Evolutionary conservation across 2,888 invertebrate genomes (phyloP).

Genomic region (Neoascia interrupta): DNA sequence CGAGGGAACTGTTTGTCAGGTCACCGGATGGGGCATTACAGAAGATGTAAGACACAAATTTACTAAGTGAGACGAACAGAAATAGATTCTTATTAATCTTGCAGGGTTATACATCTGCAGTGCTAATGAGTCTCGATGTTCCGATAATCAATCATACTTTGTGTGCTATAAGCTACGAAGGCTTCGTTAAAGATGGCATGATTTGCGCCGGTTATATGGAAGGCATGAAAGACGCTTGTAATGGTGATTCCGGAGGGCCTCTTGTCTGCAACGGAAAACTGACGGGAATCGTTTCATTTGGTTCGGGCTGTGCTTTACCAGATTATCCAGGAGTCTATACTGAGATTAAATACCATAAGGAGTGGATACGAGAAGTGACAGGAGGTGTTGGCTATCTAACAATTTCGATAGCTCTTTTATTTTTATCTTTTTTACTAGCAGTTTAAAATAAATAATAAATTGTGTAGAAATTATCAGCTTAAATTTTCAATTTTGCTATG

Average conservation of each 20-base stretch:
- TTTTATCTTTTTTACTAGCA: no score
- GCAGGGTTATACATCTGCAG: conserved; percentile 3
- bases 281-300: conserved; percentile 71
- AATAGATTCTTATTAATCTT: background rate
- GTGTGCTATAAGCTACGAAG: conserved; percentile 58
- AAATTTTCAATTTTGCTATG: no score
- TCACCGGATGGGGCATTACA: conserved; percentile 72
- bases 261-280: conserved; percentile 66
- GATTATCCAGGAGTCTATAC: conserved; percentile 71
- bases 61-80: background rate
- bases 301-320: conserved; percentile 70
- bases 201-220: conserved; percentile 71
- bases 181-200: conserved; percentile 68
- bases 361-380: conserved; percentile 57
- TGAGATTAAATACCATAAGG: conserved; percentile 64
- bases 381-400: background rate
- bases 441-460: background rate
- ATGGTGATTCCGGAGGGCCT: conserved; percentile 73
- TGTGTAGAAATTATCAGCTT: no score
- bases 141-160: conserved; percentile 14
- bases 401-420: background rate
- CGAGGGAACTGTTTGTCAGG: conserved; percentile 63
- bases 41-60: conserved; percentile 63
- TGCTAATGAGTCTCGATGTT: conserved; percentile 16
- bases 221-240: conserved; percentile 70